A percentile compares a stretch with the other conserved stretches of the same genome.
These are phyloP conservation scores for Tridacna gigas DNA, from an alignment of 2,888 invertebrate genomes.

Conservation along the genomic window DNA sequence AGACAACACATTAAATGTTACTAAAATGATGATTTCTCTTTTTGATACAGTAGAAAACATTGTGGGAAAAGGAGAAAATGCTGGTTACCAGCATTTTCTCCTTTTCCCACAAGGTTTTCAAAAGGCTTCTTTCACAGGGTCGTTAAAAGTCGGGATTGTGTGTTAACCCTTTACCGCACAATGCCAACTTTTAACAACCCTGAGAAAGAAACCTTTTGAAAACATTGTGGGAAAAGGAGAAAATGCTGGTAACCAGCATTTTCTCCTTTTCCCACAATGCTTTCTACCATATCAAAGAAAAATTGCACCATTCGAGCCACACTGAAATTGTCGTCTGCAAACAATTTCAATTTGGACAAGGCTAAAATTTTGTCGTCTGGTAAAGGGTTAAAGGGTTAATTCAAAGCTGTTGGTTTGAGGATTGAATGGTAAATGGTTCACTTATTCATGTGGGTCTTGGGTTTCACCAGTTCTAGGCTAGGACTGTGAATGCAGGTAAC, in stretches of 20 bases:
- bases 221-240: slow-evolving; percentile 6
- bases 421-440: no score
- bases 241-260: neutral
- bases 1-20: neutral
- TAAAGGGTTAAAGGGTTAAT: no score
- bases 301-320: neutral
- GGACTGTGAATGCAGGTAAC: neutral
- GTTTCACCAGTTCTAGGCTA: neutral
- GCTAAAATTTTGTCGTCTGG: no score
- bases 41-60: neutral
- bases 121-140: neutral
- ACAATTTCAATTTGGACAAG: no score
- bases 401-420: no score
- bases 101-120: neutral
- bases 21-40: no score
- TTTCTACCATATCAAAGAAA: neutral
- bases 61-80: neutral
- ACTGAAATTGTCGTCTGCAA: no score
- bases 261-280: slow-evolving; percentile 2
- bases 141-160: neutral
- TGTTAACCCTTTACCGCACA: no score
- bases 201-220: neutral
- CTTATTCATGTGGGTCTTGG: no score
- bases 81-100: neutral
- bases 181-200: neutral